Evolutionary conservation across 2,113 vertebrate species (phyloP).

Genomic region (Uropsilus gracilis): DNA sequence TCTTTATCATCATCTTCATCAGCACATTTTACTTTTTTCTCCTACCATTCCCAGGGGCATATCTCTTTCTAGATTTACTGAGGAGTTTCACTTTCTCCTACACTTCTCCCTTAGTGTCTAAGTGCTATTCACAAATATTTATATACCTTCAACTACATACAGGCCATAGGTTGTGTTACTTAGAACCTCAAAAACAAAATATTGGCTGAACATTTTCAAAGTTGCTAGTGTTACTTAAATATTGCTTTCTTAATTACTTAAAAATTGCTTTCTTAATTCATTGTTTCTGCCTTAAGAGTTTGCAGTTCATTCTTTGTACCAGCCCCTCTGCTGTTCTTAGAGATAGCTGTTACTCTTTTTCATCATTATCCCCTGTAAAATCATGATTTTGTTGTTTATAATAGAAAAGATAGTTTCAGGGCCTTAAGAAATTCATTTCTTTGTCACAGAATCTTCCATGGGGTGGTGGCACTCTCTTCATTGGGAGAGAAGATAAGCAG

Average conservation of each 20-base stretch:
- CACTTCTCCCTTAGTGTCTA: not conserved
- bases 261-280: not conserved
- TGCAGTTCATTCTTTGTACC: not conserved
- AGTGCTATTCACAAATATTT: not conserved
- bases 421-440: conserved; percentile 90
- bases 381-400: conserved; percentile 86
- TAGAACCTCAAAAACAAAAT: not conserved
- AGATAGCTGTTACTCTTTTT: conserved; percentile 95
- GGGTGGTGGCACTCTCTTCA: conserved; percentile 23
- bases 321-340: conserved; percentile 89
- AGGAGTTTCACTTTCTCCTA: not conserved
- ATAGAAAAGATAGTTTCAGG: conserved; percentile 95
- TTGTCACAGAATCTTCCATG: conserved; percentile 88
- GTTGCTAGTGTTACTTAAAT: not conserved
- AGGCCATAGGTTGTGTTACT: not conserved
- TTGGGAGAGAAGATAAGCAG: conserved; percentile 37
- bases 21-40: not conserved
- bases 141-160: not conserved
- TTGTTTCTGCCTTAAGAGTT: not conserved
- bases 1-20: conserved; percentile 74
- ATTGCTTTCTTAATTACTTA: not conserved
- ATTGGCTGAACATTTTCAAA: not conserved
- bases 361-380: conserved; percentile 95
- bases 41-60: not conserved
- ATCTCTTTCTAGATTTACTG: not conserved